phyloP scores from a whole-genome alignment of 2,113 vertebrate species.

The Delphinapterus leucas region DNA sequence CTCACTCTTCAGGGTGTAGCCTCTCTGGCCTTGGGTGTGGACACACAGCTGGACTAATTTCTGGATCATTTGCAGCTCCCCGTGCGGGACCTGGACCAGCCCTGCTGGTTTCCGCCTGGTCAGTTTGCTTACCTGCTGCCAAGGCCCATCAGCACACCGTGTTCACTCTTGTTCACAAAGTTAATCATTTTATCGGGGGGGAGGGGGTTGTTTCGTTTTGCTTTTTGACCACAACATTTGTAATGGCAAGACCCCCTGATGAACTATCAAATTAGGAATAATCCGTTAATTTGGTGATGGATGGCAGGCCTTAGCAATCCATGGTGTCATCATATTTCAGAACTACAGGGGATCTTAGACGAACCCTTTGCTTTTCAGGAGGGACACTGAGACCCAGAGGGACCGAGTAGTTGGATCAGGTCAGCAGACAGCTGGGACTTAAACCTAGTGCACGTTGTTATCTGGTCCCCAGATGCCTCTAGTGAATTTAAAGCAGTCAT shows the following conservation, averaged over 20 bases:
- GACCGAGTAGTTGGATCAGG: not conserved
- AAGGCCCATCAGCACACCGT: fast-evolving
- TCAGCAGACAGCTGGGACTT: not conserved
- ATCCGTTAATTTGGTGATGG: not conserved
- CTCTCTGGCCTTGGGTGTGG: not conserved
- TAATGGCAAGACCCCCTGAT: not conserved
- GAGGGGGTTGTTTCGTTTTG: not conserved
- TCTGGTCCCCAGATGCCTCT: not conserved
- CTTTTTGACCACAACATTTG: not conserved
- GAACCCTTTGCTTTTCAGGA: not conserved
- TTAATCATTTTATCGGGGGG: not conserved
- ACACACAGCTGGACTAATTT: not conserved
- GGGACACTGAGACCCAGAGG: not conserved
- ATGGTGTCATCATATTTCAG: not conserved
- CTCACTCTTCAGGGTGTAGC: not conserved
- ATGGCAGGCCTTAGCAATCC: not conserved
- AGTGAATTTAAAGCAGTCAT: fast-evolving
- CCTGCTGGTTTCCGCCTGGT: not conserved
- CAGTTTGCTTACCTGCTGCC: fast-evolving
- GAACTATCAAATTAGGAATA: not conserved
- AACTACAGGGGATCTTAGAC: not conserved
- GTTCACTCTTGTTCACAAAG: not conserved
- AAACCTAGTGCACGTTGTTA: fast-evolving
- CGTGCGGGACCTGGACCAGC: fast-evolving
- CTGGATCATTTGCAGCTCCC: fast-evolving